Conservation (phyloP, 2,888 invertebrate genomes). For the Cremastinae sp. region DNA sequence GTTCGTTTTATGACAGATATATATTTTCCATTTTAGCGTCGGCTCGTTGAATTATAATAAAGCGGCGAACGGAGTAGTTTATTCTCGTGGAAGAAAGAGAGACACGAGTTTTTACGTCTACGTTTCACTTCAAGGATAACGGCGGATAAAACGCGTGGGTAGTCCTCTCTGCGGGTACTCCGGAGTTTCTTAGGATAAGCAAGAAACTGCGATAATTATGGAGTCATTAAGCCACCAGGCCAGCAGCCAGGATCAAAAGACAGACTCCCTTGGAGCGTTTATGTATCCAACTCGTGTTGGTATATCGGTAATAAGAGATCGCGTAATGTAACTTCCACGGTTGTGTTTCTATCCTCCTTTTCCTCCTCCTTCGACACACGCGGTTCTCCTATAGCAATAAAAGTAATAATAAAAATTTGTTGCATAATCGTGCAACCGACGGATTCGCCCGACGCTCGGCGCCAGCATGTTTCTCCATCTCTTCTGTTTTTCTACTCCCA, state of each 20-base stretch:
- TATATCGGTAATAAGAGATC: conserved; percentile 34
- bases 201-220: conserved; percentile 62
- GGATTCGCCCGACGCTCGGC: conserved; percentile 39
- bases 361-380: neutral
- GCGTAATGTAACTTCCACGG: conserved; percentile 38
- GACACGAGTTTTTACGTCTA: conserved; percentile 7
- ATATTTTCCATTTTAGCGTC: conserved; percentile 10
- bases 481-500: conserved; percentile 10
- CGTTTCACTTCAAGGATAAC: conserved; percentile 33
- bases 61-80: conserved; percentile 1
- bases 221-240: conserved; percentile 58
- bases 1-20: conserved; percentile 4
- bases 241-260: conserved; percentile 22
- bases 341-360: neutral
- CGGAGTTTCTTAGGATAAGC: conserved; percentile 43
- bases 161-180: conserved; percentile 30
- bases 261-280: conserved; percentile 25
- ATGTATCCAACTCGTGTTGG: conserved; percentile 11
- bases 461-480: conserved; percentile 41
- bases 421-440: conserved; percentile 34
- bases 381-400: conserved; percentile 11
- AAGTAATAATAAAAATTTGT: conserved; percentile 5
- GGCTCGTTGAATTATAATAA: conserved; percentile 13
- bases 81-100: conserved; percentile 7
- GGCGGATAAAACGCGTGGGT: conserved; percentile 43